phyloP scores from a whole-genome alignment of 2,888 invertebrate genomes.

The Caenorhabditis auriculariae region DNA sequence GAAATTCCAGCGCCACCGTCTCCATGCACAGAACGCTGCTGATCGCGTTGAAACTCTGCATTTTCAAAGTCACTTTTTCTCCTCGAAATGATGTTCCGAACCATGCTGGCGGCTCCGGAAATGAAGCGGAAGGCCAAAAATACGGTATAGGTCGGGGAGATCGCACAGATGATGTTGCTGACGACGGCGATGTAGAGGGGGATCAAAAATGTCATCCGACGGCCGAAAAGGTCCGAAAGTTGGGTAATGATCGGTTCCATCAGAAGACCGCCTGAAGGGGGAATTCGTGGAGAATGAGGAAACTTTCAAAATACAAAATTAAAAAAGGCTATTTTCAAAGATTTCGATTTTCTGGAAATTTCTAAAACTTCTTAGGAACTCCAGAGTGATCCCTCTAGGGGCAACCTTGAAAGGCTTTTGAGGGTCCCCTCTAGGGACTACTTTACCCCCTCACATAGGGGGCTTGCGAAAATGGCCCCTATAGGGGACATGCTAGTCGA shows the following conservation, averaged over 20 bases:
- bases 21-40: slow-evolving; percentile 21
- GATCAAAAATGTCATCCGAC: slow-evolving; percentile 43
- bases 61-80: too few species aligned
- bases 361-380: too few species aligned
- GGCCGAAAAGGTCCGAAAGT: slow-evolving; percentile 44
- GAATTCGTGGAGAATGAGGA: too few species aligned
- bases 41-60: slow-evolving; percentile 8
- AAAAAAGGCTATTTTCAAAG: not conserved
- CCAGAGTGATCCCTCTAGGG: too few species aligned
- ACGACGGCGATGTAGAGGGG: slow-evolving; percentile 46
- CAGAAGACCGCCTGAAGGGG: slow-evolving; percentile 36
- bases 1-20: slow-evolving; percentile 20
- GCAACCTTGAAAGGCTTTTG: too few species aligned
- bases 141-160: slow-evolving; percentile 39
- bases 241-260: slow-evolving; percentile 42
- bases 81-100: too few species aligned
- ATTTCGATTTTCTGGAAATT: too few species aligned
- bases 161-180: slow-evolving; percentile 42
- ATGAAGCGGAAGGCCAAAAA: slow-evolving; percentile 53
- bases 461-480: too few species aligned
- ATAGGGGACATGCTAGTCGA: too few species aligned
- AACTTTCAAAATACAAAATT: too few species aligned
- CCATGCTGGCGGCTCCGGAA: slow-evolving; percentile 45
- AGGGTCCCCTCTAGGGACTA: too few species aligned
- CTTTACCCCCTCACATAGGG: too few species aligned